Evolutionary conservation across 2,888 invertebrate species (phyloP), one percentile per base, ranked within the genome.

Genomic region (Microctonus hyperodae): DNA sequence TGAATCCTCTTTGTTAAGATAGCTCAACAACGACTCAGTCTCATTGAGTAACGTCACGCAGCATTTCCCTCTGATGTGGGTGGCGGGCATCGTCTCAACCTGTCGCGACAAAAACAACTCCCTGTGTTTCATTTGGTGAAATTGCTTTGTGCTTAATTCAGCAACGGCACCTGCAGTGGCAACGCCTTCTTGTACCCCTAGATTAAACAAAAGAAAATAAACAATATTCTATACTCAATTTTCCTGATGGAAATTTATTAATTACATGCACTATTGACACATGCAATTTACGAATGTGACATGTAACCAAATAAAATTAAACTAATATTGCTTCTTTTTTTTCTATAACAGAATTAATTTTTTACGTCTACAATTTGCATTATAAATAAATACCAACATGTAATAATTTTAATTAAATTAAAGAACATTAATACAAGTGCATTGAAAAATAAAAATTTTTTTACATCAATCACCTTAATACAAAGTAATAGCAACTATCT

Each of bases 61-160:
- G 88, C 99, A 99, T 89, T 99, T 99, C 86, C 98, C 99, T 83
- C 99, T 91, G 81, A 99, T 99, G 88, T 98, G 96, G 70, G 98
- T 98, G 76, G 98, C 98, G 70, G 98, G 97, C 85, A 99, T 88
- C 69, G 97, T 98, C 87, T 99, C 98, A 80, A 97, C 95, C 88
- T 95, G 95, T 78, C 98, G 91, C 59, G 98, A 98, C 75, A 99
- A 90, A 88, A 99, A 99, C 82, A 99, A 88, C 87, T 99, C 99
- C 80, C 98, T 91, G 85, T 99, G 98, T 86, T 96, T 96, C 85
- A 98, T 91, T 86, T 97, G 96, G 87, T 97, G 96, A 80, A 94
- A 91, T 86, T 96, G 94, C 85, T 95, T 94, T 76, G 91, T 89
- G 82, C 90, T 90, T 80, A 95, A 87, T 77, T 89, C 88, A 85